Evolutionary conservation across 2,888 invertebrate genomes (phyloP).

Genomic region (Lasius platythorax): DNA sequence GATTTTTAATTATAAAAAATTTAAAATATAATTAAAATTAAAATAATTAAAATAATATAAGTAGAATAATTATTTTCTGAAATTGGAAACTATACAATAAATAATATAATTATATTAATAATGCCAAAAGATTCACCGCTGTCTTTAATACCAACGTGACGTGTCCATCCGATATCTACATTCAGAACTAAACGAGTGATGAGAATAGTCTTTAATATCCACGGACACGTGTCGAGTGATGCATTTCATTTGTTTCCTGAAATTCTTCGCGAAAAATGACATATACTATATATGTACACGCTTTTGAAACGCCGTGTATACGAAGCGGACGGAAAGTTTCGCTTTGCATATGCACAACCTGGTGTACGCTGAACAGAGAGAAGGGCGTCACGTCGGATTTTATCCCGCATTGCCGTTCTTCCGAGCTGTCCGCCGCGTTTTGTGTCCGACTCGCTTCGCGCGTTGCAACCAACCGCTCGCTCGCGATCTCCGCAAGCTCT

Average conservation of each 20-base stretch:
- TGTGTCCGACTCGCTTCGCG: constrained; percentile 37
- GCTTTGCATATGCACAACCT: constrained; percentile 63
- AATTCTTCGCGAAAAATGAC: not conserved
- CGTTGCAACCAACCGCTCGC: not conserved
- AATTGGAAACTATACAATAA: not conserved
- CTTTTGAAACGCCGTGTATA: constrained; percentile 42
- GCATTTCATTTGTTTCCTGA: constrained; percentile 9
- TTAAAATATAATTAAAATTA: not conserved
- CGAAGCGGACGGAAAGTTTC: constrained; percentile 55
- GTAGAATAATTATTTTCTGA: not conserved
- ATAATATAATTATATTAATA: not conserved
- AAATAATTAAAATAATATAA: not conserved
- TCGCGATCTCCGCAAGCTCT: constrained; percentile 36
- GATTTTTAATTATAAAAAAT: not conserved
- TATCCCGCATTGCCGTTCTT: constrained; percentile 43
- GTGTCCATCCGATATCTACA: not conserved
- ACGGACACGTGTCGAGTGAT: constrained; percentile 24
- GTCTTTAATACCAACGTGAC: not conserved
- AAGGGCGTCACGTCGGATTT: constrained; percentile 51
- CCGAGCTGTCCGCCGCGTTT: constrained; percentile 51
- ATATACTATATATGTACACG: not conserved
- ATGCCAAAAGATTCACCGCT: not conserved
- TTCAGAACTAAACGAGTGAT: constrained; percentile 26
- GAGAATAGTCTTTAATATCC: constrained; percentile 8
- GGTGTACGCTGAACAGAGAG: constrained; percentile 58